Conservation (phyloP, 2,888 invertebrate genomes). For the Noctua fimbriata region DNA sequence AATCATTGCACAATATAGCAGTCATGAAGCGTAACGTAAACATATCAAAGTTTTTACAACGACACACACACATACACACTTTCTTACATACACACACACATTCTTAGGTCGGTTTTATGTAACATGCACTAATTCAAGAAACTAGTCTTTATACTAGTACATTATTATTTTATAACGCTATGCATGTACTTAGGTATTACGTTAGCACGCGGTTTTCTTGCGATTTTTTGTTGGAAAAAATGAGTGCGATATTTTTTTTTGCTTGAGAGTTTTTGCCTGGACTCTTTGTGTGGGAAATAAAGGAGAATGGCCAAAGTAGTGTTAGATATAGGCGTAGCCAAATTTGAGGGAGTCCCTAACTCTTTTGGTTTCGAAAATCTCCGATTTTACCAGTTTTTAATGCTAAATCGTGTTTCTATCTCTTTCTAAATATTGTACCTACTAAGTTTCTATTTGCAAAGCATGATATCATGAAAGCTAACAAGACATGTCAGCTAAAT, state of each 20-base stretch:
- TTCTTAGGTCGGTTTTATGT: conserved; percentile 61
- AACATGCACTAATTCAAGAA: conserved; percentile 63
- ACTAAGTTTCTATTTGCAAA: conserved; percentile 18
- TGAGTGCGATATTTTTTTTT: too few species aligned
- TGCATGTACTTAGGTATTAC: neutral
- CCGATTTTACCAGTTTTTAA: neutral
- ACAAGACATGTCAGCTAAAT: neutral
- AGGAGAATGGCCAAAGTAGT: neutral
- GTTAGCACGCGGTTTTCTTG: neutral
- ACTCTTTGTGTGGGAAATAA: neutral
- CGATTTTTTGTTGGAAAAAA: neutral
- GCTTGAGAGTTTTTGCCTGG: neutral
- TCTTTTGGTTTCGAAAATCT: neutral
- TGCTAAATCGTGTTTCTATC: neutral
- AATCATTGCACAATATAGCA: conserved; percentile 80
- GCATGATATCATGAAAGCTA: conserved; percentile 33
- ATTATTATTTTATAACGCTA: conserved; percentile 49
- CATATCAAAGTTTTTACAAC: conserved; percentile 71
- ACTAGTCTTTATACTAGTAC: conserved; percentile 50
- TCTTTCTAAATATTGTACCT: neutral
- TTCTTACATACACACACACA: conserved; percentile 29
- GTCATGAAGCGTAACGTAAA: conserved; percentile 79
- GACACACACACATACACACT: conserved; percentile 49
- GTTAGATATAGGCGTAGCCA: neutral
- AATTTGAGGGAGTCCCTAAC: neutral